Base-by-base conservation (phyloP, 2,113 vertebrate species). In the Forbesichthys agassizii region DNA sequence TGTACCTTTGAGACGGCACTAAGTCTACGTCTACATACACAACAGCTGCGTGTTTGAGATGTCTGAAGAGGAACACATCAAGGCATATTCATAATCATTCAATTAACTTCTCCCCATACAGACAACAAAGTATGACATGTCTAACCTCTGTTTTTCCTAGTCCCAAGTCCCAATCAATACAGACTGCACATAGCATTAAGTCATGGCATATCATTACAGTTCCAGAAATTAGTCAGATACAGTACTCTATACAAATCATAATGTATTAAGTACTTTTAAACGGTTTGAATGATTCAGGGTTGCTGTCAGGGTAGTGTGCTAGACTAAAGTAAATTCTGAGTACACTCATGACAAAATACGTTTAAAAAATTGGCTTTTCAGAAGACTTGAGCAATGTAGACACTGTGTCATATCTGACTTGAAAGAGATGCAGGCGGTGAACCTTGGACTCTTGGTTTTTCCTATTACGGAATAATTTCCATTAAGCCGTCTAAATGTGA, bases 391-490 rank as follows among this genome's bases (percentile, higher is more conserved):
- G 68, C 71, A 80, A 72, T 52, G 58, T 70, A 65, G 58, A 74
- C 61, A 11, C 70, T 11, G 1, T 63, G 49, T 64, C 56, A 63
- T 33, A 75, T 69, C n/a, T 68, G 66, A 71, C 70, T 81, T 33
- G 9, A 80, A 80, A 77, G 73, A 79, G 75, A 82, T 11, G 53
- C 65, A 82, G 61, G 57, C 61, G 60, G 69, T 58, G 69, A 82
- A 79, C 76, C 55, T 48, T 57, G 67, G 71, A 77, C 63, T 68
- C 82, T 82, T 58, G 48, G 9, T 79, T 79, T 71, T 80, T 79
- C 81, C 80, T 75, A 73, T 79, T 79, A 80, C 65, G 74, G 74
- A 83, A 77, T 73, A 18, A 84, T 84, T 84, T 81, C 79, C 83
- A 84, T 85, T 80, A 77, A 83, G 74, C 58, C 71, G 59, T 75